A percentile compares a stretch with the other conserved stretches of the same genome.
Conservation (phyloP, 2,797 vertebrate genomes). For the Myripristis jacobus region DNA sequence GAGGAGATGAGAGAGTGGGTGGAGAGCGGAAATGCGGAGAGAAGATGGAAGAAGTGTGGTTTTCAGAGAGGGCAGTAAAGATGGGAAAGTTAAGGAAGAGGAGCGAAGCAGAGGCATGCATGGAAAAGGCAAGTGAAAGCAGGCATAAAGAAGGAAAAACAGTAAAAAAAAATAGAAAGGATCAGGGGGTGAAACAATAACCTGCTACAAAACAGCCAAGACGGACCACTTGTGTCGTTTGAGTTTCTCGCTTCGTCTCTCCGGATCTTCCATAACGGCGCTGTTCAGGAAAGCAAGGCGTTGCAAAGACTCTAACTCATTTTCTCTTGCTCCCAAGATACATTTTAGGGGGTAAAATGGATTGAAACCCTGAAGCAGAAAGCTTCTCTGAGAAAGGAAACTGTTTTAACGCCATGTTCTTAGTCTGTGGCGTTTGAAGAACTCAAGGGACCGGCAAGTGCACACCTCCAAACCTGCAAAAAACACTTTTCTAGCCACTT, state of each 20-base stretch:
- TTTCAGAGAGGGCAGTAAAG: slow-evolving; percentile 8
- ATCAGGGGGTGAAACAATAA: slow-evolving; percentile 68
- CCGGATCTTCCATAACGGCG: slow-evolving; percentile 65
- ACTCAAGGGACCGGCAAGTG: slow-evolving; percentile 25
- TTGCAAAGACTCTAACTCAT: slow-evolving; percentile 60
- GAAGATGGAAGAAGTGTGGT: background rate
- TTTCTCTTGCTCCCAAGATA: slow-evolving; percentile 66
- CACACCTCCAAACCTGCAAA: slow-evolving; percentile 14
- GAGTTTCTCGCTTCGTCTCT: slow-evolving; percentile 54
- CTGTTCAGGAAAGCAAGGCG: slow-evolving; percentile 49
- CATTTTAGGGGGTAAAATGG: slow-evolving; percentile 71
- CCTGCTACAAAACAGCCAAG: slow-evolving; percentile 48
- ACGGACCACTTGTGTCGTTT: slow-evolving; percentile 47
- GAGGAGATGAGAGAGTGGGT: slow-evolving; percentile 25
- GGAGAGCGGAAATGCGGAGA: slow-evolving; percentile 5
- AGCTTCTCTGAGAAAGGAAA: slow-evolving; percentile 60
- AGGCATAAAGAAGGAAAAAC: slow-evolving; percentile 26
- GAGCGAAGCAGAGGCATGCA: slow-evolving; percentile 31
- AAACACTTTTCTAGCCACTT: background rate
- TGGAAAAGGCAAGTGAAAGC: slow-evolving; percentile 16
- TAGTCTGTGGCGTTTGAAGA: slow-evolving; percentile 28
- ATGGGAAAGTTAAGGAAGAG: background rate
- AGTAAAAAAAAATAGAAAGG: slow-evolving; percentile 51
- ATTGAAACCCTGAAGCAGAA: slow-evolving; percentile 66
- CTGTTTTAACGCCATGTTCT: slow-evolving; percentile 51